Conservation (phyloP, 2,113 vertebrate species). For the Takifugu bimaculatus region DNA sequence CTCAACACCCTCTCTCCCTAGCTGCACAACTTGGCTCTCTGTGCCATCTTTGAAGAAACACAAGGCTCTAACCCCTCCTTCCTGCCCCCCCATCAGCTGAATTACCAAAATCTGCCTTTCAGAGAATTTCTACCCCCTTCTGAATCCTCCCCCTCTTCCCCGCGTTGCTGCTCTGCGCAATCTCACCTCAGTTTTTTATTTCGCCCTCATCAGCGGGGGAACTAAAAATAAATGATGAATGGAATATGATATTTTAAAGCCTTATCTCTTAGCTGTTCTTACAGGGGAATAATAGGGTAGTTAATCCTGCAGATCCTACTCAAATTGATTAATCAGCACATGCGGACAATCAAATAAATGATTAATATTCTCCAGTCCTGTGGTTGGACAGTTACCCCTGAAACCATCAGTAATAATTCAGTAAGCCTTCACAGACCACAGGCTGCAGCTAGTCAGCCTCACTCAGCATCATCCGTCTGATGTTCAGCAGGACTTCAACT, state of each 20-base stretch:
- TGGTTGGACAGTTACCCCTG: slow-evolving; percentile 76
- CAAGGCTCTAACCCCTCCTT: slow-evolving; percentile 43
- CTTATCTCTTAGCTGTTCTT: slow-evolving; percentile 80
- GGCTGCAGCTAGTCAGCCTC: slow-evolving; percentile 65
- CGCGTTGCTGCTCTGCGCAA: slow-evolving; percentile 69
- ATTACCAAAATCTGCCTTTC: slow-evolving; percentile 57
- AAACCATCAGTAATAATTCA: slow-evolving; percentile 82
- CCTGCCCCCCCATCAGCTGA: slow-evolving; percentile 42
- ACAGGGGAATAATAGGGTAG: slow-evolving; percentile 80
- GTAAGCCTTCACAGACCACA: slow-evolving; percentile 75
- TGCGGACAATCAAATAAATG: slow-evolving; percentile 83
- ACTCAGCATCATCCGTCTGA: slow-evolving; percentile 70
- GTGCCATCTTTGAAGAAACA: slow-evolving; percentile 58
- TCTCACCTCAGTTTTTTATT: slow-evolving; percentile 80
- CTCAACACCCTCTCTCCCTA: slow-evolving; percentile 52
- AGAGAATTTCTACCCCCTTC: slow-evolving; percentile 33
- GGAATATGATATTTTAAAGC: slow-evolving; percentile 83
- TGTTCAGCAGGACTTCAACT: slow-evolving; percentile 69
- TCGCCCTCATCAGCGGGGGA: slow-evolving; percentile 76
- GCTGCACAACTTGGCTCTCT: slow-evolving; percentile 57
- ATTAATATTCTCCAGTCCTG: slow-evolving; percentile 77
- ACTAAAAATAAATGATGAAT: slow-evolving; percentile 85
- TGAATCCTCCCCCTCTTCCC: slow-evolving; percentile 32
- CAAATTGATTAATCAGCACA: slow-evolving; percentile 84
- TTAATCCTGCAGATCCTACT: slow-evolving; percentile 81